phyloP scores from a whole-genome alignment of 2,113 vertebrate genomes.

The Galeopterus variegatus region DNA sequence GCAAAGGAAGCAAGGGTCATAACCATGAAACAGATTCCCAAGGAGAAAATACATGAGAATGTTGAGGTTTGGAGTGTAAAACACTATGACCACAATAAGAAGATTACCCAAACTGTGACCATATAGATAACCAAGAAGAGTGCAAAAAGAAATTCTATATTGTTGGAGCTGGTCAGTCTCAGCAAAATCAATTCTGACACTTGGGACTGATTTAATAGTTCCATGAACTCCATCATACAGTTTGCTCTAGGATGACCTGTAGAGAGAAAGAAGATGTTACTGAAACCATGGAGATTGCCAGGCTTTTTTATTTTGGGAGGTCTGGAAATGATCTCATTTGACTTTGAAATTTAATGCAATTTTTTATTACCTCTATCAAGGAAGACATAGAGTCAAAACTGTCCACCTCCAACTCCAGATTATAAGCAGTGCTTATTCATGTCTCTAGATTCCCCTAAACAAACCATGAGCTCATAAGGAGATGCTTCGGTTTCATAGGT shows the following conservation, averaged over 20 bases:
- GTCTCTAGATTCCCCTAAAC: not conserved
- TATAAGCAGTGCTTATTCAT: not conserved
- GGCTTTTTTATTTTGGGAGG: not conserved
- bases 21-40: conserved; percentile 43
- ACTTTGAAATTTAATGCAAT: not conserved
- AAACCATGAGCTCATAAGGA: not conserved
- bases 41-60: conserved; percentile 50
- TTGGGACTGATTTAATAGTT: conserved; percentile 14
- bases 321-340: not conserved
- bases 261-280: not conserved
- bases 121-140: not conserved
- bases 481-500: not conserved
- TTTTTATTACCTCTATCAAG: not conserved
- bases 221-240: not conserved
- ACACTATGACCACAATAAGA: not conserved
- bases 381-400: not conserved
- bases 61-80: not conserved
- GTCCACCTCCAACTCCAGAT: not conserved
- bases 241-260: not conserved
- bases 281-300: not conserved
- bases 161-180: not conserved
- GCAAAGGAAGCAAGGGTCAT: conserved; percentile 63
- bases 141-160: not conserved
- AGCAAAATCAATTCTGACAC: conserved; percentile 40
- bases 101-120: conserved; percentile 25